Percentiles rank a stretch among this genome's conserved stretches.
phyloP scores from a whole-genome alignment of 2,888 invertebrate species.

The Diadegma fenestrale region DNA sequence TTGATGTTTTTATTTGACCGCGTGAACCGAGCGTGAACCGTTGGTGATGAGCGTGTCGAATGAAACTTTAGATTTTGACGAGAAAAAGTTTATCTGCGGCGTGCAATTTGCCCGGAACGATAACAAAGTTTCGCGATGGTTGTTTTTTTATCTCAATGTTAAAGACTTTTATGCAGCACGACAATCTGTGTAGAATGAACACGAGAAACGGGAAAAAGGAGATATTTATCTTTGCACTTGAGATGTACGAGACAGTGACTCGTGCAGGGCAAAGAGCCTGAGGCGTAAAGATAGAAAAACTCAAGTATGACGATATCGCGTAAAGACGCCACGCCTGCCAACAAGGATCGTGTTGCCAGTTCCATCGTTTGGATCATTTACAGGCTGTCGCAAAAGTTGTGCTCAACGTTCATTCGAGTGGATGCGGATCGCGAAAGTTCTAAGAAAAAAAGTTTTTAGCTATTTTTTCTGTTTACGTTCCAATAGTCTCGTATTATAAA shows the following conservation, averaged over 20 bases:
- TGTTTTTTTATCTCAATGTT: not conserved
- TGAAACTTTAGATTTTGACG: conserved; percentile 39
- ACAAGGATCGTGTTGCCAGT: conserved; percentile 12
- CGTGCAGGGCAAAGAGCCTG: not conserved
- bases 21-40: not conserved
- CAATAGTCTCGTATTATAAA: too few relatives aligned
- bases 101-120: not conserved
- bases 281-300: conserved; percentile 14
- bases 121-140: not conserved
- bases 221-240: conserved; percentile 16
- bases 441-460: not conserved
- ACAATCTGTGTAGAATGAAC: not conserved
- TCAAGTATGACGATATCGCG: conserved; percentile 5
- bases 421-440: not conserved
- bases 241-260: not conserved
- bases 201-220: conserved; percentile 18
- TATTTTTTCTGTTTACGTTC: not conserved
- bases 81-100: not conserved
- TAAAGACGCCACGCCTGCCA: conserved; percentile 29
- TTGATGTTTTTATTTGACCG: too few relatives aligned
- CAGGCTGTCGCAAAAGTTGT: not conserved
- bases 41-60: not conserved
- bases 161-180: not conserved
- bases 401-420: not conserved
- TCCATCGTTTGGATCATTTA: not conserved